These are phyloP conservation scores for Muraenolepis orangiensis DNA, from an alignment of 2,797 vertebrate genomes.

Conservation along the genomic window DNA sequence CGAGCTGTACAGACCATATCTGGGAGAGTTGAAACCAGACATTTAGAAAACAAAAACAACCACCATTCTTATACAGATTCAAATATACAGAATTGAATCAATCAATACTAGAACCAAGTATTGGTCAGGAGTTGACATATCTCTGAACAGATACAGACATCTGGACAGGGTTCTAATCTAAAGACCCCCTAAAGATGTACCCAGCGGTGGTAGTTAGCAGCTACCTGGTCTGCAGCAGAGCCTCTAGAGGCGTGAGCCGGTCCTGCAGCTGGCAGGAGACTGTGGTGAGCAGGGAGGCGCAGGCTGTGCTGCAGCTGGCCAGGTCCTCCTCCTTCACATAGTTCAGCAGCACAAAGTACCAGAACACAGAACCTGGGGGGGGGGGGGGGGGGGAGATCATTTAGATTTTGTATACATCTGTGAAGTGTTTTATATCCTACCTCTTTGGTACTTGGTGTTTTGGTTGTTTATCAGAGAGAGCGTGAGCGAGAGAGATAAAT, in stretches of 20 bases:
- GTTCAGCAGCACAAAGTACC: constrained; percentile 98
- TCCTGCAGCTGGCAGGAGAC: constrained; percentile 94
- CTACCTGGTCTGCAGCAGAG: constrained; percentile 93
- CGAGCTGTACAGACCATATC: constrained; percentile 96
- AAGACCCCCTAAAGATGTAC: not conserved
- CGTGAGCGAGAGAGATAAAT: no score
- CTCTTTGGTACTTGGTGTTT: no score
- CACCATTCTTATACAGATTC: no score
- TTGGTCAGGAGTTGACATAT: no score
- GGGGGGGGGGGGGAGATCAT: no score
- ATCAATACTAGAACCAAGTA: no score
- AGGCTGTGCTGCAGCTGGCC: constrained; percentile 91
- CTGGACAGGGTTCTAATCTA: no score
- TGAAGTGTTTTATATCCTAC: no score
- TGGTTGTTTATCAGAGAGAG: no score
- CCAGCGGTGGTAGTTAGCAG: not conserved
- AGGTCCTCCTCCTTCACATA: constrained; percentile 98
- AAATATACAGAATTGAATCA: no score
- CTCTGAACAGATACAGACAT: no score
- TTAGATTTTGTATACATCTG: not conserved
- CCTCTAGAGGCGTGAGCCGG: constrained; percentile 93
- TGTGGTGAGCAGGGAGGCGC: constrained; percentile 89
- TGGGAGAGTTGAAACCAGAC: constrained; percentile 43
- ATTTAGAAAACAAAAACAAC: no score
- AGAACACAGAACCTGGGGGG: constrained; percentile 88